Percentiles rank a stretch among this genome's conserved stretches.
Conservation (phyloP, 2,888 invertebrate species). For the Dryadula phaetusa region DNA sequence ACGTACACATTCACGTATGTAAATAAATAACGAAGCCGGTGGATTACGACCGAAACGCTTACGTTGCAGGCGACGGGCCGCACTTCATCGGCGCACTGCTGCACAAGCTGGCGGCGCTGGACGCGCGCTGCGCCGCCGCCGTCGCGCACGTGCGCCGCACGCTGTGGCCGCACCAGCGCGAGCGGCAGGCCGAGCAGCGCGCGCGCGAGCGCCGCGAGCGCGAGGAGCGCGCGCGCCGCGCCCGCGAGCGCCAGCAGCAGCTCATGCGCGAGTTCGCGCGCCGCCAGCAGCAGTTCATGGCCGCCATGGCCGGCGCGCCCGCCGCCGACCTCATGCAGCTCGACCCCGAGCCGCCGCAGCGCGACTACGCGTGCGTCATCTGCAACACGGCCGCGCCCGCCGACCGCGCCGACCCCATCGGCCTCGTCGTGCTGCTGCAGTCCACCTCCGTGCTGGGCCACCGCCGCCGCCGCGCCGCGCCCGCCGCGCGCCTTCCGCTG, state of each 20-base stretch:
- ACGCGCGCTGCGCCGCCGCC: slow-evolving; percentile 87
- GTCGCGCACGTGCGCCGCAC: slow-evolving; percentile 88
- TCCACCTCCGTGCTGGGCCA: slow-evolving; percentile 95
- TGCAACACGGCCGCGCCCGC: slow-evolving; percentile 96
- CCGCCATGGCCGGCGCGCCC: slow-evolving; percentile 90
- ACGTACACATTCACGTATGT: too few relatives aligned
- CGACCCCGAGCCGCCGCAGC: slow-evolving; percentile 86
- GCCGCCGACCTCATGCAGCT: slow-evolving; percentile 93
- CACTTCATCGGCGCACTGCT: slow-evolving; percentile 93
- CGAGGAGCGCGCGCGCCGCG: slow-evolving; percentile 92
- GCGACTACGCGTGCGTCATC: slow-evolving; percentile 97
- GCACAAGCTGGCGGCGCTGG: slow-evolving; percentile 89
- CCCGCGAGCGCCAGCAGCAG: slow-evolving; percentile 95
- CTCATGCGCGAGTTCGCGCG: slow-evolving; percentile 97
- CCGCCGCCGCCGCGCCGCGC: slow-evolving; percentile 75
- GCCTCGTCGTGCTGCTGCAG: slow-evolving; percentile 94
- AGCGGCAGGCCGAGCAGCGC: slow-evolving; percentile 90
- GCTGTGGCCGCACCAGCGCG: slow-evolving; percentile 93
- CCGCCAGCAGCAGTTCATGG: slow-evolving; percentile 96
- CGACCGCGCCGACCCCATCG: slow-evolving; percentile 89
- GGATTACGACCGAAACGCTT: neutral
- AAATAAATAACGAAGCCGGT: too few relatives aligned
- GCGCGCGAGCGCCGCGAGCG: slow-evolving; percentile 89
- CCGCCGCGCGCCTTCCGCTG: slow-evolving; percentile 69
- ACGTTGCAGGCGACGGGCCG: slow-evolving; percentile 90